Evolutionary conservation across 92 coral and sea anemone species (phyloP).

Genomic region (Meandrina meandrites): DNA sequence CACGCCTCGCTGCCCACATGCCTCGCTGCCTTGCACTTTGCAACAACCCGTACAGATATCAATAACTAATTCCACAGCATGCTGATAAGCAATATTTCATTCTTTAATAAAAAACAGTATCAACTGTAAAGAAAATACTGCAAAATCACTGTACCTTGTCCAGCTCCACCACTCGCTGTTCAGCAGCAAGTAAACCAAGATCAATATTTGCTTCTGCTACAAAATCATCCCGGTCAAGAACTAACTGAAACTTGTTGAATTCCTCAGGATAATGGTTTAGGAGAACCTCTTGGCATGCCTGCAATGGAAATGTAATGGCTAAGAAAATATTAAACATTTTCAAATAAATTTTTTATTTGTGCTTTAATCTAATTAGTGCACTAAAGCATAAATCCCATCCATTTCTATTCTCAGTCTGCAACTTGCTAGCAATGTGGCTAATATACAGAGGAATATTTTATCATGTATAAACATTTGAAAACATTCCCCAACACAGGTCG

Average conservation of each 20-base stretch:
- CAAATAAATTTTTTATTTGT: background rate
- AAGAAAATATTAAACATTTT: background rate
- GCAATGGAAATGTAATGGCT: conserved; percentile 18
- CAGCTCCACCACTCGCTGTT: conserved; percentile 77
- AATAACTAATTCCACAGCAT: too few relatives aligned
- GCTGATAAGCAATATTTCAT: too few relatives aligned
- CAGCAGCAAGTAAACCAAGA: conserved; percentile 72
- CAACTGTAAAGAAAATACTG: too few relatives aligned
- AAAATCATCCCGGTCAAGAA: conserved; percentile 61
- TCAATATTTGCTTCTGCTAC: conserved; percentile 68
- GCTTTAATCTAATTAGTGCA: too few relatives aligned
- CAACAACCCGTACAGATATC: too few relatives aligned
- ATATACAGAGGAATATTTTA: too few relatives aligned
- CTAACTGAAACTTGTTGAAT: conserved; percentile 58
- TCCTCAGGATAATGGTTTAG: conserved; percentile 56
- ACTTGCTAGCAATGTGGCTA: too few relatives aligned
- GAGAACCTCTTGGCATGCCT: conserved; percentile 94
- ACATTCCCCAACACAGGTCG: background rate
- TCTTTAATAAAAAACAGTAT: too few relatives aligned
- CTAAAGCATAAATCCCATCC: background rate
- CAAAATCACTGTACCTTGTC: conserved; percentile 67
- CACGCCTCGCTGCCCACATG: too few relatives aligned
- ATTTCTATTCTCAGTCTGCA: too few relatives aligned
- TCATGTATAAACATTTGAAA: too few relatives aligned
- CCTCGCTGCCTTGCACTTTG: too few relatives aligned